Evolutionary conservation across 2,797 vertebrate species (phyloP), one percentile per base, ranked within the genome.

Genomic region (Salmo trutta): DNA sequence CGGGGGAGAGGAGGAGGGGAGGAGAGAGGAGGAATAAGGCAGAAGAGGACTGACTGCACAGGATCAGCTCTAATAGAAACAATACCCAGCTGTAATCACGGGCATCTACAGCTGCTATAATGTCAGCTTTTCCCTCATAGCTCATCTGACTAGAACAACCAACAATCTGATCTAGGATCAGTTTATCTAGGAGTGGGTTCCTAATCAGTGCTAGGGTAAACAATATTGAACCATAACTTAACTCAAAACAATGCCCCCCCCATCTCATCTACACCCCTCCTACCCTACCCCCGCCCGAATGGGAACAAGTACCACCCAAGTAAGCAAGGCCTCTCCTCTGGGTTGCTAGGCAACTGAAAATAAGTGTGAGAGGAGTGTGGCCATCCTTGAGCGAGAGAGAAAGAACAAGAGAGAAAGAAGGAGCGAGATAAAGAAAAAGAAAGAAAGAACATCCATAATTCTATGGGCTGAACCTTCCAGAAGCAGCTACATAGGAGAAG

Each of bases 331-430:
- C 84, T 89, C 83, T 84, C 82, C 66, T 85, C 74, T 79, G 70
- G 83, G 93, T 94, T 93, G 91, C 93, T 90, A 92, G 75, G 93
- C 84, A 94, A 94, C 93, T 91, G 80, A 91, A 90, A 88, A 91
- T 88, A 91, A 91, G 87, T 85, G 59, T 77, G 81, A 90, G 85
- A 84, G 84, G 79, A 88, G 86, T 78, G 86, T 75, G 83, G 83
- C 83, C 82, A 78, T 87, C 85, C 65, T 88, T 90, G 24, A 65
- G n/a, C 17, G 21, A 64, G 53, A 79, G 24, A 24, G 56, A 41
- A 21, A 41, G 27, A 73, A 10, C 27, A n/a, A 19, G 17, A 74
- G 54, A 21, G 16, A 29, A 75, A 19, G 19, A 31, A 79, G 47
- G 41, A 59, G 21, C 29, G 52, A 10, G 54, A 52, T 53, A 62